phyloP scores from a whole-genome alignment of 2,888 invertebrate species.

The Sarcophaga caerulescens region DNA sequence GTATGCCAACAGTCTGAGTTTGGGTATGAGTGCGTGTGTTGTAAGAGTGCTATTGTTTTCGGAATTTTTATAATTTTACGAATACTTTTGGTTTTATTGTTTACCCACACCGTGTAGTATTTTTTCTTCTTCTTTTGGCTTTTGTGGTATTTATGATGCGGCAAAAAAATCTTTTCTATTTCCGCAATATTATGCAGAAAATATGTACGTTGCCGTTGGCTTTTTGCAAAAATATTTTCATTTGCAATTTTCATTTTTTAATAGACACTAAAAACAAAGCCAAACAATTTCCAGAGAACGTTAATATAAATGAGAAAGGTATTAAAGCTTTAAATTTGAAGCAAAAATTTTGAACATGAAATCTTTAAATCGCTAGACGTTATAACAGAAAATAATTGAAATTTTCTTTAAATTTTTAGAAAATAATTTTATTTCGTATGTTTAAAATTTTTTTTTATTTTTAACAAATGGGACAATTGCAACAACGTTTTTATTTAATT shows the following conservation, averaged over 20 bases:
- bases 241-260: constrained; percentile 11
- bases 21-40: constrained; percentile 1
- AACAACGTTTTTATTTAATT: no score
- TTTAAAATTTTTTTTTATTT: no score
- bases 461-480: no score
- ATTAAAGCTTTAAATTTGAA: constrained; percentile 2
- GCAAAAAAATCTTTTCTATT: constrained; percentile 53
- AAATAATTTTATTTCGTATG: no score
- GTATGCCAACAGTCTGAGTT: background rate
- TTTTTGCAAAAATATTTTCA: constrained; percentile 41
- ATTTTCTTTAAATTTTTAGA: no score
- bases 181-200: constrained; percentile 62
- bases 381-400: no score
- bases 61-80: constrained; percentile 60
- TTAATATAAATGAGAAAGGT: constrained; percentile 1
- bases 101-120: background rate
- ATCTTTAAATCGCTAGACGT: no score
- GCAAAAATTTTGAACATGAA: no score
- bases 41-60: constrained; percentile 42
- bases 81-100: constrained; percentile 43
- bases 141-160: constrained; percentile 60
- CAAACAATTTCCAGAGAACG: constrained; percentile 46
- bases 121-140: constrained; percentile 20
- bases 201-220: constrained; percentile 45
- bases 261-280: constrained; percentile 23